Evolutionary conservation across 2,888 invertebrate species (phyloP), one percentile per base, ranked within the genome.

Genomic region (Brassicogethes aeneus): DNA sequence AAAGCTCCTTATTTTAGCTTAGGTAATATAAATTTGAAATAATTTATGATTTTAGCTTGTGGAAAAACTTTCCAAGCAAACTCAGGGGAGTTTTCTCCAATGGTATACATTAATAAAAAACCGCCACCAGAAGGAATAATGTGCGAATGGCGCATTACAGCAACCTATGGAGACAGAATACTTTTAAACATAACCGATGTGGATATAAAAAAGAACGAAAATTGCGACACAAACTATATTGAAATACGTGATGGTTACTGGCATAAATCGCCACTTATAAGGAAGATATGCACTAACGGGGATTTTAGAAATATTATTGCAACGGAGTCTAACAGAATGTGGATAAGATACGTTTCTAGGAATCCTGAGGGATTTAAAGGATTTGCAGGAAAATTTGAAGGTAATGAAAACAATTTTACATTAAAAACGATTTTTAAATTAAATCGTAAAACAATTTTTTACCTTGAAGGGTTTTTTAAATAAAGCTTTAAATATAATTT

Each of bases 141-240:
- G 34, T 99, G 97, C 67, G 93, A 94, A 66, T 99, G 97, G 97
- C 74, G 97, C 39, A 95, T 99, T 48, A 91, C 94, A 0, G 96
- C 96, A 0, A 95, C 97, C 0, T 94, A 96, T 57, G 99, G 97
- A 0, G 97, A 99, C 69, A 79, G 89, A 44, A 94, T 99, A 41
- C 84, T 91, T 1, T 74, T 99, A 3, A 94, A 95, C 63, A 82
- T 99, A 42, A 93, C 94, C 12, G 80, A 80, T 55, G 71, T 96
- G 59, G 93, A 95, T 65, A 85, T 96, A 48, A 85, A 83, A 57
- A 86, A 90, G 59, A 86, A 91, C 0, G 82, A 85, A 50, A 84
- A 86, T 50, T 97, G 96, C 64, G 80, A 84, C 37, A 80, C 80
- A 0, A 92, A 96, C 68, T 96, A 89, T 71, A 75, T 97, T 15